These are phyloP conservation scores for Drosophila bunnanda DNA, from an alignment of 2,888 invertebrate species.

Conservation along the genomic window DNA sequence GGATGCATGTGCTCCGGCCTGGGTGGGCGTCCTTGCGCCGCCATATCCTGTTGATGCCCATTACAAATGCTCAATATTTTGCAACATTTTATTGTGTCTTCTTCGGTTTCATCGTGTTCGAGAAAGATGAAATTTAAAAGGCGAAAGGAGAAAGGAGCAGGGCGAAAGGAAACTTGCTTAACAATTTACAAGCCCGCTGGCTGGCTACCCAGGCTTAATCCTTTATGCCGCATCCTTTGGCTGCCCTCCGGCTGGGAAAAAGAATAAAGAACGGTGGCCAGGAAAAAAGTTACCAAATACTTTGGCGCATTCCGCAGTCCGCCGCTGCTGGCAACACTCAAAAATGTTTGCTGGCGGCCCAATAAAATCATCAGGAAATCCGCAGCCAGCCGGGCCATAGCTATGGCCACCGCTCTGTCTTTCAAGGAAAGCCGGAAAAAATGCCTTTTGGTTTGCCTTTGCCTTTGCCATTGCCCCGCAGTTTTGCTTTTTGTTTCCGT, in stretches of 20 bases:
- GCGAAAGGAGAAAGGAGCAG: too few species aligned
- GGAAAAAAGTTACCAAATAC: conserved; percentile 74
- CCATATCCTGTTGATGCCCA: conserved; percentile 47
- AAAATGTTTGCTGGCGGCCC: conserved; percentile 80
- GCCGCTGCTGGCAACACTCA: conserved; percentile 78
- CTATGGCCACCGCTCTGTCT: conserved; percentile 53
- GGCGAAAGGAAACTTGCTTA: conserved; percentile 55
- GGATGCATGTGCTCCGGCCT: conserved; percentile 33
- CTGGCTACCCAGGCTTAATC: conserved; percentile 72
- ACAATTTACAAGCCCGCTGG: conserved; percentile 70
- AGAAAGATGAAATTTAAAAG: conserved; percentile 67
- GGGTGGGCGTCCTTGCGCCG: conserved; percentile 26
- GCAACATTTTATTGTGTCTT: conserved; percentile 66
- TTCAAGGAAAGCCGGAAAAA: conserved; percentile 59
- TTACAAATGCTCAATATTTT: conserved; percentile 63
- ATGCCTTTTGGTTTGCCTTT: conserved; percentile 60
- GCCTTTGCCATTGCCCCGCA: conserved; percentile 39
- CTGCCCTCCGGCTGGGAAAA: conserved; percentile 35
- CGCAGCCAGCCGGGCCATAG: conserved; percentile 66
- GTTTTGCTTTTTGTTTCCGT: conserved; percentile 44
- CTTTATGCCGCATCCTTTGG: conserved; percentile 67
- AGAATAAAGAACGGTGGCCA: conserved; percentile 41
- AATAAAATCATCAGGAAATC: conserved; percentile 81
- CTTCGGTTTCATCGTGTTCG: conserved; percentile 47
- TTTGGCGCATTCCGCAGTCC: conserved; percentile 78